These are phyloP conservation scores for Numenius arquata DNA, from an alignment of 2,113 vertebrate species.

Conservation along the genomic window DNA sequence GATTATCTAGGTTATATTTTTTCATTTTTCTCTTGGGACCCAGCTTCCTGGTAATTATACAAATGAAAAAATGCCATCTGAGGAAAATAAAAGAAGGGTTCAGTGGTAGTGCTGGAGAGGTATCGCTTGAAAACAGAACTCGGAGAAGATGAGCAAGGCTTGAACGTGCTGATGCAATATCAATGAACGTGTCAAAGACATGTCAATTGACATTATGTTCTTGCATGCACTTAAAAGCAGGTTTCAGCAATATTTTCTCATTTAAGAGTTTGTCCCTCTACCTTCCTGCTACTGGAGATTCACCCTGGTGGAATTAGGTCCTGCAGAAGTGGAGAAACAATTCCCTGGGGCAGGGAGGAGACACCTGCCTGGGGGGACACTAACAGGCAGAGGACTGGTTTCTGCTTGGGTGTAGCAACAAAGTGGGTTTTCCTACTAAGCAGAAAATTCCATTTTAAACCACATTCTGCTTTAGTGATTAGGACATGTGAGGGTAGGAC, in stretches of 20 bases:
- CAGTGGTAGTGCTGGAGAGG: background rate
- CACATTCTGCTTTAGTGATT: background rate
- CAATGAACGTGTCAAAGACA: background rate
- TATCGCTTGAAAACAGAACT: slow-evolving; percentile 2
- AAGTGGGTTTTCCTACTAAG: background rate
- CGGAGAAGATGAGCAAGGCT: background rate
- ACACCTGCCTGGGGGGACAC: background rate
- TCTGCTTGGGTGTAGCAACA: background rate
- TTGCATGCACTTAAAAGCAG: slow-evolving; percentile 7
- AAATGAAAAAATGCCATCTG: background rate
- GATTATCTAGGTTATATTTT: background rate
- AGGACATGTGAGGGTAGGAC: background rate
- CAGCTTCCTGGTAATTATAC: background rate
- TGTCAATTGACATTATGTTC: background rate
- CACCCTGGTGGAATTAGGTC: background rate
- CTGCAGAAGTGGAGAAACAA: slow-evolving; percentile 7
- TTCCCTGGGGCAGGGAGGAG: background rate
- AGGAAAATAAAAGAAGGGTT: background rate
- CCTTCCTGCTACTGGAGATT: background rate
- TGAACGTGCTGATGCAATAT: background rate
- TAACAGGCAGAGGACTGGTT: background rate
- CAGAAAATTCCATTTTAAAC: background rate
- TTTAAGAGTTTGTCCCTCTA: background rate
- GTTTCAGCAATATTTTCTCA: background rate
- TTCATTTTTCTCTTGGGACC: background rate